Percentiles rank a stretch among this genome's conserved stretches.
These are phyloP conservation scores for Prunella fulvescens DNA, from an alignment of 2,113 vertebrate genomes.

Conservation along the genomic window DNA sequence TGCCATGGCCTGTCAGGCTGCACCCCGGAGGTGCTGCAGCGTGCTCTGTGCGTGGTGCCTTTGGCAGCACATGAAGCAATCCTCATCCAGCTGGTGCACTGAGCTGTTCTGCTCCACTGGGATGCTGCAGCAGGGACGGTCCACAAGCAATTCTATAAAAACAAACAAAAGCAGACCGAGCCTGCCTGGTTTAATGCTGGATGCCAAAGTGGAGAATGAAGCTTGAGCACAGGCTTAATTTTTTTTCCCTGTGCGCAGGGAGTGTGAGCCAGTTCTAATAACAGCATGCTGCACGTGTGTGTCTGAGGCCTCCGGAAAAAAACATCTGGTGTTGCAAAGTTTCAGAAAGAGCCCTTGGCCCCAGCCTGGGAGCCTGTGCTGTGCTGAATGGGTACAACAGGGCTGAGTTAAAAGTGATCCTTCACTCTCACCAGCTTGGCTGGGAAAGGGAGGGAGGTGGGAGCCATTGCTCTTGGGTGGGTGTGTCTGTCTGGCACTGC, in stretches of 20 bases:
- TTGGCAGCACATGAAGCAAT: constrained; percentile 22
- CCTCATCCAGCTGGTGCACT: neutral
- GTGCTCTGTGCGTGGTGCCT: neutral
- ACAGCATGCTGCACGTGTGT: constrained; percentile 9
- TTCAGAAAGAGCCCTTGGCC: neutral
- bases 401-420: neutral
- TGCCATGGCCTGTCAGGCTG: neutral
- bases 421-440: neutral
- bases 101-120: neutral
- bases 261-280: constrained; percentile 29
- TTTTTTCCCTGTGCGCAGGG: neutral
- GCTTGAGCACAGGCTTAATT: neutral
- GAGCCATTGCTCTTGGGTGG: neutral
- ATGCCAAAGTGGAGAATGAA: neutral
- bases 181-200: neutral
- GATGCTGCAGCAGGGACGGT: neutral
- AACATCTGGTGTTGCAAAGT: neutral
- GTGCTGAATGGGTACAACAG: neutral
- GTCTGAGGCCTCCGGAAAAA: constrained; percentile 23
- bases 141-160: neutral
- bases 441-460: neutral
- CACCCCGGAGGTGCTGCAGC: neutral
- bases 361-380: neutral
- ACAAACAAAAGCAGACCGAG: neutral
- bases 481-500: neutral